Conservation (phyloP, 2,797 vertebrate genomes). For the Merluccius polli region DNA sequence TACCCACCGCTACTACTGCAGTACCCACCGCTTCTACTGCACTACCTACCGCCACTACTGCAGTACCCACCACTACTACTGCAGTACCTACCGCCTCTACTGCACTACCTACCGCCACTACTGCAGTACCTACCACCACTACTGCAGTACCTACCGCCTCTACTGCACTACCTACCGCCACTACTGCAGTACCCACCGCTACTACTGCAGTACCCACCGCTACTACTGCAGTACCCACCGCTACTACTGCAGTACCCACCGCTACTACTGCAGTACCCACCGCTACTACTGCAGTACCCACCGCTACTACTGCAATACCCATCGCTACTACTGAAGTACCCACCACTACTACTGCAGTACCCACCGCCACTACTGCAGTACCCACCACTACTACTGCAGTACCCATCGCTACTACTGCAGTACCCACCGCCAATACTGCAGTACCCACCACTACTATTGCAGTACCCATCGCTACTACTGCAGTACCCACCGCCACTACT, state of each 20-base stretch:
- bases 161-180: neutral
- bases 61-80: neutral
- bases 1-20: neutral
- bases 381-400: neutral
- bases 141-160: neutral
- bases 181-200: too few relatives aligned
- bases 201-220: too few relatives aligned
- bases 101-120: neutral
- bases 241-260: neutral
- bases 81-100: neutral
- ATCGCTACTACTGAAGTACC: neutral
- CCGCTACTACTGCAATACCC: neutral
- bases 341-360: neutral
- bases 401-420: too few relatives aligned
- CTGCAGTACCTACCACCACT: neutral
- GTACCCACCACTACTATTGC: too few relatives aligned
- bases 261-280: too few relatives aligned
- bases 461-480: too few relatives aligned
- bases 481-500: too few relatives aligned
- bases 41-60: neutral
- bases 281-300: too few relatives aligned
- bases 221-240: neutral
- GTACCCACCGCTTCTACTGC: neutral
- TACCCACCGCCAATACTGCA: too few relatives aligned
- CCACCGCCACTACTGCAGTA: neutral